Base-by-base conservation (phyloP, 2,888 invertebrate species). In the Agonopterix heracliana region DNA sequence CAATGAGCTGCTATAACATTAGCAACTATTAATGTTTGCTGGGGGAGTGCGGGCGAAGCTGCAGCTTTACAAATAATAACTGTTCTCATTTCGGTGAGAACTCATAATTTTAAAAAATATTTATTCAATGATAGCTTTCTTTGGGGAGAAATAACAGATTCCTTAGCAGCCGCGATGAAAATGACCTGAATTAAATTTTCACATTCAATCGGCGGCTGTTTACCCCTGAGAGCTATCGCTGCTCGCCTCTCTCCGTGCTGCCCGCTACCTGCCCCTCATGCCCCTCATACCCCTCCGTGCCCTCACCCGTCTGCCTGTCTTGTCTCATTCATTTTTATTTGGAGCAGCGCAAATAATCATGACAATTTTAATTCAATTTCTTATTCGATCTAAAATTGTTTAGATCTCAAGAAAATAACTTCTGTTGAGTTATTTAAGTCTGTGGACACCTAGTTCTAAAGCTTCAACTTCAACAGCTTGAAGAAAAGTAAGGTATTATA, bases 131-230 rank as follows among this genome's bases (percentile, higher is more conserved):
- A 78, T 73, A 73, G 67, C 67, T 66, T 68, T 67, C 73, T 77
- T 74, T 65, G 59, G 73, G 75, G 74, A 71, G 78, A 75, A 78
- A 82, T 83, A 83, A 81, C 77, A 77, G 78, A 79, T 77, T 78
- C 71, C 70, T 73, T 74, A 67, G 68, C 71, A 70, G 65, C 56
- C 61, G 69, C 74, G 72, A 74, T 77, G 78, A 79, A 83, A 83
- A 81, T 82, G 76, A 84, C 80, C 78, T 74, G 78, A 81, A 84
- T 84, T 82, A 84, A 84, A 82, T 82, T 86, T 85, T 85, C 78
- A 86, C 78, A 86, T 85, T 85, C 81, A 84, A 86, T 84, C 84
- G 79, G 71, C 75, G 73, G 75, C 62, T 78, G 78, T 80, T 77
- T 81, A 70, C 82, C 79, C 82, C 68, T 59, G 80, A 80, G 81